A percentile compares a stretch with the other conserved stretches of the same genome.
Conservation (phyloP, 2,888 invertebrate species). For the Lycia hirtaria region DNA sequence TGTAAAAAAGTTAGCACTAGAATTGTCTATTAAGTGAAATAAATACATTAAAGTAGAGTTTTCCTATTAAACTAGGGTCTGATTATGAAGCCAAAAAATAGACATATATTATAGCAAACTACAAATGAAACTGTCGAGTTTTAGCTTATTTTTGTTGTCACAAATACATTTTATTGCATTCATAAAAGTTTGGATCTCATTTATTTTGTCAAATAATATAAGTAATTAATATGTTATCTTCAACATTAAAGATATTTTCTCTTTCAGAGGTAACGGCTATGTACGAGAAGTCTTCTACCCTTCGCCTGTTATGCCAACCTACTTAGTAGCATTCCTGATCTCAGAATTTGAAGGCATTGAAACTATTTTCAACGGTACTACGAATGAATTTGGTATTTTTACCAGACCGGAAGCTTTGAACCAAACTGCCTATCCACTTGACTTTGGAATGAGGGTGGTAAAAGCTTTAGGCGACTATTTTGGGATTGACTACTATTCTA, state of each 20-base stretch:
- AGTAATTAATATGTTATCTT: background rate
- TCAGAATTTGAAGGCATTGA: slow-evolving; percentile 87
- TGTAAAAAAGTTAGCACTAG: too few relatives aligned
- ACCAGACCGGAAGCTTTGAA: slow-evolving; percentile 88
- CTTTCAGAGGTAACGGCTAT: slow-evolving; percentile 83
- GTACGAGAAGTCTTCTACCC: slow-evolving; percentile 86
- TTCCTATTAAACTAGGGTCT: too few relatives aligned
- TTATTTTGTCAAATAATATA: too few relatives aligned
- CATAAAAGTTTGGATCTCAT: too few relatives aligned
- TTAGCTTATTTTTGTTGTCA: too few relatives aligned
- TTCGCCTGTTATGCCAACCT: slow-evolving; percentile 91
- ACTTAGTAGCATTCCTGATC: slow-evolving; percentile 93
- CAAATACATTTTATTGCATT: too few relatives aligned
- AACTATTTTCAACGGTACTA: slow-evolving; percentile 40
- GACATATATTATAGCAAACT: too few relatives aligned
- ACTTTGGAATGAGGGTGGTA: slow-evolving; percentile 85
- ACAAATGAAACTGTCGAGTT: background rate
- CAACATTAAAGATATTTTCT: background rate
- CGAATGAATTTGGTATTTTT: slow-evolving; percentile 85
- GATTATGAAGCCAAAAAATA: too few relatives aligned
- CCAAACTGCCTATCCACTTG: slow-evolving; percentile 88
- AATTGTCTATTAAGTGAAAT: too few relatives aligned
- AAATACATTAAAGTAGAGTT: too few relatives aligned
- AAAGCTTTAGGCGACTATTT: slow-evolving; percentile 85
- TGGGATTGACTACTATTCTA: slow-evolving; percentile 78